These are phyloP conservation scores for Melanophora roralis DNA, from an alignment of 2,888 invertebrate genomes.

Conservation along the genomic window DNA sequence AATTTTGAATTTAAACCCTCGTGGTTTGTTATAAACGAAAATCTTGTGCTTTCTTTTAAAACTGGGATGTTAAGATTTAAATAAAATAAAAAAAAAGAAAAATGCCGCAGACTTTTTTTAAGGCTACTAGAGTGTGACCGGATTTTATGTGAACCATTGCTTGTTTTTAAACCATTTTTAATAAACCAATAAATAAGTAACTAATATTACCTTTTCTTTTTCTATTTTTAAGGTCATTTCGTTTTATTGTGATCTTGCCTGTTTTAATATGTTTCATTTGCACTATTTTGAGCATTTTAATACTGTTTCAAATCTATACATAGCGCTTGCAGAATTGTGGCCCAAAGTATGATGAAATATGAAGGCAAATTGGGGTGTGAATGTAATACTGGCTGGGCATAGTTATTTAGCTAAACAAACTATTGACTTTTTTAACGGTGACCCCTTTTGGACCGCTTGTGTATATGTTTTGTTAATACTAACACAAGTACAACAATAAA, in stretches of 20 bases:
- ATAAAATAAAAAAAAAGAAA: no score
- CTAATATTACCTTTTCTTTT: slow-evolving; percentile 24
- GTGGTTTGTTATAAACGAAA: no score
- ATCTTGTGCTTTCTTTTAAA: no score
- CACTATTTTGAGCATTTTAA: slow-evolving; percentile 85
- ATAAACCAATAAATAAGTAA: no score
- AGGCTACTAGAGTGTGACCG: no score
- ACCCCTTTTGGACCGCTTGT: slow-evolving; percentile 25
- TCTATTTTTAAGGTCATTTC: slow-evolving; percentile 80
- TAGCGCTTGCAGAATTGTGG: slow-evolving; percentile 71
- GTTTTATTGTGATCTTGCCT: slow-evolving; percentile 84
- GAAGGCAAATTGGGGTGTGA: background rate
- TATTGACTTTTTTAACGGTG: background rate
- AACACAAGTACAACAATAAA: slow-evolving; percentile 3
- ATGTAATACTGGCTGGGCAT: background rate
- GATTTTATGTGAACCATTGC: no score
- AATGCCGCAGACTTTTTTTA: no score
- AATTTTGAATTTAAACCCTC: no score
- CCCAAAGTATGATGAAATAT: slow-evolving; percentile 34
- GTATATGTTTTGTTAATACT: background rate
- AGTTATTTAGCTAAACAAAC: background rate
- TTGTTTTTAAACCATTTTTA: no score
- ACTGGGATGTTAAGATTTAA: no score
- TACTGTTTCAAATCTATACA: slow-evolving; percentile 81
- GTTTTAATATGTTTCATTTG: slow-evolving; percentile 86